A percentile compares a stretch with the other conserved stretches of the same genome.
phyloP scores from a whole-genome alignment of 2,113 vertebrate species.

The Oncorhynchus clarkii region DNA sequence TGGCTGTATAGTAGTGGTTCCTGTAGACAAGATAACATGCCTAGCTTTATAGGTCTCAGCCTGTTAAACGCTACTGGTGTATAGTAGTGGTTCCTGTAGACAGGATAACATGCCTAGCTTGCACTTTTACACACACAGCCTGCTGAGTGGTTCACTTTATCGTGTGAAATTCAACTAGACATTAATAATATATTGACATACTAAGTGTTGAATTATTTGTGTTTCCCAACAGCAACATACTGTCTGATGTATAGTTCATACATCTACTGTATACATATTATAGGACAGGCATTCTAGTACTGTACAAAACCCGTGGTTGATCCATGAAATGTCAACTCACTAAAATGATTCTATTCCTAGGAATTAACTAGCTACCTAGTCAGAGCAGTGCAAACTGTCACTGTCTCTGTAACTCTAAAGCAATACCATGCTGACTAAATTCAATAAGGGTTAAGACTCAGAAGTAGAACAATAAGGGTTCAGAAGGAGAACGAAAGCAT shows the following conservation, averaged over 20 bases:
- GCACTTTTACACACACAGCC: conserved; percentile 32
- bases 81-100: neutral
- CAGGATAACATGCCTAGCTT: conserved; percentile 27
- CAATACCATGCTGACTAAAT: too few relatives aligned
- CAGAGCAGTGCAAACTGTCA: too few relatives aligned
- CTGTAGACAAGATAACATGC: neutral
- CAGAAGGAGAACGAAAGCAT: neutral
- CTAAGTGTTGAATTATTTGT: conserved; percentile 3
- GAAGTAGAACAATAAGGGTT: too few relatives aligned
- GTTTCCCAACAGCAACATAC: neutral
- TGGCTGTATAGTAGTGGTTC: conserved; percentile 11
- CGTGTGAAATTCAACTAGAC: conserved; percentile 17
- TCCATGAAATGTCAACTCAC: neutral
- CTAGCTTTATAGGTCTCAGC: conserved; percentile 21
- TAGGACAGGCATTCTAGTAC: neutral
- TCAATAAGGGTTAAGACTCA: neutral
- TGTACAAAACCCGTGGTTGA: neutral
- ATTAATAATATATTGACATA: neutral
- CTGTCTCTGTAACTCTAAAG: too few relatives aligned
- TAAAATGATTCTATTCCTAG: too few relatives aligned
- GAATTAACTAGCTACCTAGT: too few relatives aligned
- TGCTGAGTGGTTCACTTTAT: conserved; percentile 1
- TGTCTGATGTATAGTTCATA: neutral
- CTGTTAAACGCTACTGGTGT: conserved; percentile 53
- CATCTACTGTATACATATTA: neutral